Conservation (phyloP, 2,113 vertebrate genomes). For the Elachura formosa region DNA sequence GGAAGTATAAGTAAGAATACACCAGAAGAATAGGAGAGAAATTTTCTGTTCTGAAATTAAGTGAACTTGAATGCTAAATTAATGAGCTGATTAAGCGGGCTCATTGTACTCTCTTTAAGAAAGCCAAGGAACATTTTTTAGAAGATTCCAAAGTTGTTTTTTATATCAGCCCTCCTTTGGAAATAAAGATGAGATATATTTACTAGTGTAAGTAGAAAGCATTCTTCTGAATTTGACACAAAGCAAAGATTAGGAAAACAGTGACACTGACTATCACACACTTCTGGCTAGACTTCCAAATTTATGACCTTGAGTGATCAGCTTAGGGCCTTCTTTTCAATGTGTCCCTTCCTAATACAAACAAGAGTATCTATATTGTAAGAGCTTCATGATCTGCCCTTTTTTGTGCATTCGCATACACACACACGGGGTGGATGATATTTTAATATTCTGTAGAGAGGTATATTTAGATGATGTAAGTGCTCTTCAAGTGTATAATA, state of each 20-base stretch:
- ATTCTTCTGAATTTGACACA: background rate
- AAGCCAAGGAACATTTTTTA: background rate
- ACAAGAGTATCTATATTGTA: background rate
- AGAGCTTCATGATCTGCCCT: background rate
- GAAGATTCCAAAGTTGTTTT: background rate
- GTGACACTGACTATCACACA: background rate
- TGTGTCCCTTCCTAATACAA: background rate
- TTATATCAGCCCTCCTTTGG: background rate
- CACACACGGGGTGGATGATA: background rate
- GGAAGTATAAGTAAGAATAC: background rate
- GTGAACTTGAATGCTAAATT: background rate
- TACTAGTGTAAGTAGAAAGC: background rate
- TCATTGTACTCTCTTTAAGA: background rate
- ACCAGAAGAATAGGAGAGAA: background rate
- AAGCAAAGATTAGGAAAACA: background rate
- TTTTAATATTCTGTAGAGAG: background rate
- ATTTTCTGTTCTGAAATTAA: background rate
- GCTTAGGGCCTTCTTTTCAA: background rate
- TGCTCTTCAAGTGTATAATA: background rate
- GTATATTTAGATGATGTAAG: background rate
- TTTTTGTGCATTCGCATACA: fast-evolving
- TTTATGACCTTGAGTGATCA: constrained; percentile 11
- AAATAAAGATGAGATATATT: background rate
- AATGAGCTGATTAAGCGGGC: background rate
- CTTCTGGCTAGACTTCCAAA: background rate